phyloP scores from a whole-genome alignment of 2,888 invertebrate genomes.

The Acheta domesticus region DNA sequence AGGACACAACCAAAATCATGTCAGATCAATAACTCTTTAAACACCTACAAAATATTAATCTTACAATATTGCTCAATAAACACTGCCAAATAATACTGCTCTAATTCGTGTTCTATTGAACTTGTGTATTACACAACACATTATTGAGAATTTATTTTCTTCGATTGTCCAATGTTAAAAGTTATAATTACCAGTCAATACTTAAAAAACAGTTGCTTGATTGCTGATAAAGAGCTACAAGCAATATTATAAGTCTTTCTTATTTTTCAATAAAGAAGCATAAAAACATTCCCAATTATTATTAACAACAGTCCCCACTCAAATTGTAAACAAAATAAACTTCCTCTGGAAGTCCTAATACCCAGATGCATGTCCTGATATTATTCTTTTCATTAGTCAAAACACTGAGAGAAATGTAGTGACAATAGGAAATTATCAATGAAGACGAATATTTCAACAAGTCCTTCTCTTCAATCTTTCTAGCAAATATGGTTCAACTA shows the following conservation, averaged over 20 bases:
- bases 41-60: background rate
- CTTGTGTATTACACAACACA: background rate
- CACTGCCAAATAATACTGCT: background rate
- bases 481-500: no score
- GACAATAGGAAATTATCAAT: no score
- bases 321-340: background rate
- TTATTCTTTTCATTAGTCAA: no score
- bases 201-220: background rate
- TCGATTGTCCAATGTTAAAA: background rate
- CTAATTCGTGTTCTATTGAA: background rate
- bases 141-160: background rate
- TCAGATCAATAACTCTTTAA: background rate
- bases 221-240: background rate
- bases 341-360: background rate
- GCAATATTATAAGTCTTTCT: background rate
- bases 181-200: background rate
- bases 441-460: no score
- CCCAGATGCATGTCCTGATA: no score
- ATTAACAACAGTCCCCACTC: no score
- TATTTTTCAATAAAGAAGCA: no score
- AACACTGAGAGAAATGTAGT: no score
- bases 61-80: slow-evolving; percentile 2
- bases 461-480: no score
- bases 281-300: no score
- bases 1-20: no score